Evolutionary conservation across 2,797 vertebrate species (phyloP), one percentile per base, ranked within the genome.

Genomic region (Myotis findleyi): DNA sequence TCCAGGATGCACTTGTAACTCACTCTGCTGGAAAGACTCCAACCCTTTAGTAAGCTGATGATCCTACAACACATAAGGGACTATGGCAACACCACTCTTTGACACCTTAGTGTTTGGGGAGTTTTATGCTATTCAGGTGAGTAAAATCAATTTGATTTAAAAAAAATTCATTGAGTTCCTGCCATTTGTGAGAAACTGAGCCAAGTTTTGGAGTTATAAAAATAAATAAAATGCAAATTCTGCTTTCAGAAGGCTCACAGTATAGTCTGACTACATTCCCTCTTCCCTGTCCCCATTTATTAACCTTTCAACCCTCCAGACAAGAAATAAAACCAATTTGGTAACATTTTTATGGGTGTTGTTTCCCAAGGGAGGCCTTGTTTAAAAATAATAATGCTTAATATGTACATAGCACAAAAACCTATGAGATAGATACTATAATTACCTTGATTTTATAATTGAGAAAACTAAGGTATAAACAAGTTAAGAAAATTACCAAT

Each of bases 161-260:
- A 76, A 71, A 79, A 87, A 44, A 85, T 59, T 88, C 4, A 81
- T 9, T 66, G 55, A 85, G 4, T 72, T 85, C 47, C 23, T 91
- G 6, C 83, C 25, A 33, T 84, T 10, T 85, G 25, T 66, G 80
- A 93, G 23, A 44, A 95, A 92, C 16, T 88, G 41, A 95, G 41
- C 5, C 57, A 64, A 11, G 33, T 41, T 49, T 33, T 94, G n/a
- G 33, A 85, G 30, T n/a, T 93, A 81, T 0, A 72, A 80, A 92
- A 94, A 92, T 87, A 73, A 88, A 76, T 85, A 84, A 62, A 95
- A 88, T 88, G 30, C 20, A 88, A 79, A 66, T 91, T 62, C 20
- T 88, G 6, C 53, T 76, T 95, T 85, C 17, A 75, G 47, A 85
- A 11, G 41, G 7, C n/a, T 72, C 41, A 72, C 51, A 38, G 25